Evolutionary conservation across 2,113 vertebrate genomes (phyloP), one percentile per base, ranked within the genome.

Genomic region (Prinia subflava): DNA sequence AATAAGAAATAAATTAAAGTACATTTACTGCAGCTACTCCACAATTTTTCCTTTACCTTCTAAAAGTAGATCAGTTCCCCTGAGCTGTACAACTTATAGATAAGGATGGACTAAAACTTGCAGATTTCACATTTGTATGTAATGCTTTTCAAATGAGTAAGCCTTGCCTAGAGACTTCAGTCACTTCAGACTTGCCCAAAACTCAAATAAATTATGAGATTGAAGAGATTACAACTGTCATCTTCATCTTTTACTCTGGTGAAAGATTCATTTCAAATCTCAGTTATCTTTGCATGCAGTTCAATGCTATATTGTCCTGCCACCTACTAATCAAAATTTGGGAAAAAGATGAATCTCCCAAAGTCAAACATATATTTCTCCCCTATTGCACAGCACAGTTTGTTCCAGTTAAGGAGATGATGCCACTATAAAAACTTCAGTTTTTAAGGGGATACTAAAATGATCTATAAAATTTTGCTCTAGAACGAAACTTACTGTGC

Each of bases 151-250:
- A 95, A 92, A 94, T 77, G 71, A 70, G 70, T 78, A 93, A 95
- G 78, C 70, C 62, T 79, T 94, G 46, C 87, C 70, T 67, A 82
- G 42, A 88, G 65, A 94, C 77, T 76, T 96, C 95, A 92, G 78
- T 97, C 95, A 94, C 65, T 94, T 95, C 82, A 95, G 88, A 86
- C 59, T 85, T 91, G 73, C 69, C 89, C 95, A 89, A 92, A 95
- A 96, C 87, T 94, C 95, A 68, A 67, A 90, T 92, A 97, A 98
- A 97, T 97, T 89, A 97, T 95, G 84, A 96, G 94, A 97, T 57
- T 90, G 52, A 97, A 90, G 91, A 96, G 95, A 98, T 97, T 97
- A 94, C 56, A 94, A 87, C 79, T 94, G 94, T 95, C 97, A 96
- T 80, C 90, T 91, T 93, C 94, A 95, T 96, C 87, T 96, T 94